Percentiles rank a stretch among this genome's conserved stretches.
Conservation (phyloP, 1,140 invertebrate genomes). For the Leptoteleia sp. region DNA sequence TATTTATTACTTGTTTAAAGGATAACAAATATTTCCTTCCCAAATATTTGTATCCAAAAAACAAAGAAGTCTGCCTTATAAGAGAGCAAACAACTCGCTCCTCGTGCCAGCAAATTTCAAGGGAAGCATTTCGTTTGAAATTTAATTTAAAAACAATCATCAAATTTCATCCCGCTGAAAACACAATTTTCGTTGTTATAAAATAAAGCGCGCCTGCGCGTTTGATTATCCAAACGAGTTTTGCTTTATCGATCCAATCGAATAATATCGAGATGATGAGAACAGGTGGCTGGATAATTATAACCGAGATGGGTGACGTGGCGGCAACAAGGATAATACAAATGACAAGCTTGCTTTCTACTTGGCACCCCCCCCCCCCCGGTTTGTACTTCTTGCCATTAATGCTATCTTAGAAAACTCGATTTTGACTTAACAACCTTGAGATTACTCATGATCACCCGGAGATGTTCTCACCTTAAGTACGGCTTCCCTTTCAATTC, state of each 20-base stretch:
- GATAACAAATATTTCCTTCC: too few relatives aligned
- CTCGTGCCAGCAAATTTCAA: too few relatives aligned
- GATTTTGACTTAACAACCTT: constrained; percentile 65
- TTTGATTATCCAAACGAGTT: too few relatives aligned
- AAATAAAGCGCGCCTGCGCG: too few relatives aligned
- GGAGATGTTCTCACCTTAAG: constrained; percentile 51
- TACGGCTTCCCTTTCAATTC: constrained; percentile 46
- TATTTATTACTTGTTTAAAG: too few relatives aligned
- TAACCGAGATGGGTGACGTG: constrained; percentile 12
- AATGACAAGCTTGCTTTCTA: constrained; percentile 37
- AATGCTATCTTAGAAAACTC: constrained; percentile 61
- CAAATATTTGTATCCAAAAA: too few relatives aligned
- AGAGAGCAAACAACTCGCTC: too few relatives aligned
- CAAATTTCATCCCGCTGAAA: background rate
- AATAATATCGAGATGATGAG: constrained; percentile 67
- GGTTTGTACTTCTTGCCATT: constrained; percentile 62
- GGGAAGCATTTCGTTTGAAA: too few relatives aligned
- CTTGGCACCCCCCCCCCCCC: constrained; percentile 21
- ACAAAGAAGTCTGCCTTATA: too few relatives aligned
- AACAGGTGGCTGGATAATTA: constrained; percentile 38
- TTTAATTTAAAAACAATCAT: too few relatives aligned
- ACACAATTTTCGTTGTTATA: too few relatives aligned
- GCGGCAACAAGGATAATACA: constrained; percentile 44
- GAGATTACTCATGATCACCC: constrained; percentile 43
- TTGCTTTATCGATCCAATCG: too few relatives aligned